Percentiles rank a stretch among this genome's conserved stretches.
These are phyloP conservation scores for Drosophila tristis DNA, from an alignment of 1,140 invertebrate genomes.

Conservation along the genomic window DNA sequence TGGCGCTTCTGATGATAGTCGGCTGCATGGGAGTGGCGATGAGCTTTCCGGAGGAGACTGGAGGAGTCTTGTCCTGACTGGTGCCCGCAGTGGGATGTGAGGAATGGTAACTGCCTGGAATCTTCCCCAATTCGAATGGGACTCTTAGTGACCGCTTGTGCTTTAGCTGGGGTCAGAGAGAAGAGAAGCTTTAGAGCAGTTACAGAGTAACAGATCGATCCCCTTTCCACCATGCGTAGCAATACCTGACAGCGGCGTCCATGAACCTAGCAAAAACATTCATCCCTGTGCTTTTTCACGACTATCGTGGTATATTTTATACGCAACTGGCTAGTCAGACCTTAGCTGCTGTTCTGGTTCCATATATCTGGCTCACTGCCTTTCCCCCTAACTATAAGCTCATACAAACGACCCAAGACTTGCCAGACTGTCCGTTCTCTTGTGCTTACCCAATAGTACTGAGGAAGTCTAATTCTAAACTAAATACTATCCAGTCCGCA, in stretches of 20 bases:
- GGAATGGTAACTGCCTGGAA: slow-evolving; percentile 53
- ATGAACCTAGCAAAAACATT: slow-evolving; percentile 55
- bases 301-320: slow-evolving; percentile 25
- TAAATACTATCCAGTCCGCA: no score
- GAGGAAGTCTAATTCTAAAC: no score
- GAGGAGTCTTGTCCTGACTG: slow-evolving; percentile 34
- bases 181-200: not conserved
- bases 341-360: slow-evolving; percentile 36
- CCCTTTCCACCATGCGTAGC: slow-evolving; percentile 13
- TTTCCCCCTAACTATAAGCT: slow-evolving; percentile 17
- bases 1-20: slow-evolving; percentile 42
- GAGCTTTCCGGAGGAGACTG: not conserved
- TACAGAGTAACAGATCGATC: not conserved
- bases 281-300: slow-evolving; percentile 32
- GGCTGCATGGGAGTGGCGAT: slow-evolving; percentile 37
- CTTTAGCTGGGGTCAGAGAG: slow-evolving; percentile 37
- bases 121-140: slow-evolving; percentile 58
- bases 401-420: not conserved
- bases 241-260: slow-evolving; percentile 38
- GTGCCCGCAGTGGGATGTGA: slow-evolving; percentile 61
- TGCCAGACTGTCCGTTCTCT: no score
- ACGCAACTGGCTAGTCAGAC: slow-evolving; percentile 48
- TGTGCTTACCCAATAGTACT: no score
- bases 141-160: slow-evolving; percentile 41
- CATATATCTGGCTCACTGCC: slow-evolving; percentile 35